Conservation (phyloP, 2,888 invertebrate species). For the Drosophila multiciliata region DNA sequence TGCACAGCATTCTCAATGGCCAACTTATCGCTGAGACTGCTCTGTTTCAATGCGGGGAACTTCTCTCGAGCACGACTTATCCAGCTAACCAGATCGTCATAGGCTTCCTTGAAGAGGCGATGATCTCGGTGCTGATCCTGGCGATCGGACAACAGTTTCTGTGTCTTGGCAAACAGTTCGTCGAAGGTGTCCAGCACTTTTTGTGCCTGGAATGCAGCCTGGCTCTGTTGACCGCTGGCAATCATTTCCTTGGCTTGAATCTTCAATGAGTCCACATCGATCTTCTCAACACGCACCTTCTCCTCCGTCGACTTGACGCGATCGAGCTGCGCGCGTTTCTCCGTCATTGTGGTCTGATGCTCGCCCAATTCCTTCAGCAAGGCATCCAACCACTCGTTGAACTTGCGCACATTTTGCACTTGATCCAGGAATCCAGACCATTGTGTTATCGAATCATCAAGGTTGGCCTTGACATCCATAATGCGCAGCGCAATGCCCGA, state of each 20-base stretch:
- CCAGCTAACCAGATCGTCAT: slow-evolving; percentile 95
- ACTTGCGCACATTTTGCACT: slow-evolving; percentile 93
- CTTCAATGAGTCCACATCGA: slow-evolving; percentile 94
- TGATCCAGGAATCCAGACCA: slow-evolving; percentile 96
- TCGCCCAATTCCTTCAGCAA: slow-evolving; percentile 90
- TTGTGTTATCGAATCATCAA: slow-evolving; percentile 95
- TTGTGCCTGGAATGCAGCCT: slow-evolving; percentile 93
- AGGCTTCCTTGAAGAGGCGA: slow-evolving; percentile 94
- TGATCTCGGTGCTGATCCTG: slow-evolving; percentile 96
- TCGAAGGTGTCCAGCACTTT: slow-evolving; percentile 94
- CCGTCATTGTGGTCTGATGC: slow-evolving; percentile 92
- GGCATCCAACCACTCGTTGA: slow-evolving; percentile 91
- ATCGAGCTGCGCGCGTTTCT: slow-evolving; percentile 94
- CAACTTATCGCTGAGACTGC: slow-evolving; percentile 93
- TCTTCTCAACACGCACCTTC: slow-evolving; percentile 94
- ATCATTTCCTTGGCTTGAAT: slow-evolving; percentile 94
- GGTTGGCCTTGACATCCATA: slow-evolving; percentile 94
- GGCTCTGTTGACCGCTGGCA: slow-evolving; percentile 93
- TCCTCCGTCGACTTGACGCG: slow-evolving; percentile 94
- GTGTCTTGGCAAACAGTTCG: slow-evolving; percentile 90
- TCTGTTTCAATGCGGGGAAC: slow-evolving; percentile 93
- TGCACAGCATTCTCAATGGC: slow-evolving; percentile 95
- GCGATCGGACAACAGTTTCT: slow-evolving; percentile 90
- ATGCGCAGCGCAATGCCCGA: slow-evolving; percentile 93
- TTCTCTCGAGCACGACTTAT: slow-evolving; percentile 94